These are phyloP conservation scores for Hemitrygon akajei DNA, from an alignment of 2,797 vertebrate species.

Conservation along the genomic window DNA sequence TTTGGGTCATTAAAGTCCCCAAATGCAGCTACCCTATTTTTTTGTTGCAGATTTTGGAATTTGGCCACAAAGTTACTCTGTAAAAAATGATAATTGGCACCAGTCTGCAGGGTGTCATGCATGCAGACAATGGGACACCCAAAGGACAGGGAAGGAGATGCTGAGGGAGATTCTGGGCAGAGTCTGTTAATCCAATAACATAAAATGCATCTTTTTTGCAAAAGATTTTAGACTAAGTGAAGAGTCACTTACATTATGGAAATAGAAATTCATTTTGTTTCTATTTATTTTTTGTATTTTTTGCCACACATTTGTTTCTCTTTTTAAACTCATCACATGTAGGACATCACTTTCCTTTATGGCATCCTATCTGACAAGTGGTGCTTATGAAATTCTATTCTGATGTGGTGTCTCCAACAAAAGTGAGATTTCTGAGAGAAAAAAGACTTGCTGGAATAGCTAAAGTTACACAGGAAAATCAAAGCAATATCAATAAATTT, in stretches of 20 bases:
- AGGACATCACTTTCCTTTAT: not conserved
- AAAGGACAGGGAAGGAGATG: not conserved
- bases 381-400: not conserved
- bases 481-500: conserved; percentile 7
- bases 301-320: too few relatives aligned
- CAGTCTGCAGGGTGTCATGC: too few relatives aligned
- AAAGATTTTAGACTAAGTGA: not conserved
- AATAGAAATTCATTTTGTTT: not conserved
- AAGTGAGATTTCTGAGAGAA: not conserved
- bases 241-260: not conserved
- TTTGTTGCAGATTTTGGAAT: too few relatives aligned
- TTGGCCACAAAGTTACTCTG: too few relatives aligned
- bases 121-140: too few relatives aligned
- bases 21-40: too few relatives aligned
- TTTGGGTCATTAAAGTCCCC: too few relatives aligned
- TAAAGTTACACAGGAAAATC: not conserved
- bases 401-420: not conserved
- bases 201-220: not conserved
- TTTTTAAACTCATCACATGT: too few relatives aligned
- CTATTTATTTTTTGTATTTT: not conserved
- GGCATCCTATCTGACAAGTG: not conserved
- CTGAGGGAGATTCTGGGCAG: not conserved
- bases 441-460: not conserved
- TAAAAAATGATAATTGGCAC: too few relatives aligned
- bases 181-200: not conserved